Evolutionary conservation across 2,113 vertebrate genomes (phyloP).

Genomic region (Elaphurus davidianus): DNA sequence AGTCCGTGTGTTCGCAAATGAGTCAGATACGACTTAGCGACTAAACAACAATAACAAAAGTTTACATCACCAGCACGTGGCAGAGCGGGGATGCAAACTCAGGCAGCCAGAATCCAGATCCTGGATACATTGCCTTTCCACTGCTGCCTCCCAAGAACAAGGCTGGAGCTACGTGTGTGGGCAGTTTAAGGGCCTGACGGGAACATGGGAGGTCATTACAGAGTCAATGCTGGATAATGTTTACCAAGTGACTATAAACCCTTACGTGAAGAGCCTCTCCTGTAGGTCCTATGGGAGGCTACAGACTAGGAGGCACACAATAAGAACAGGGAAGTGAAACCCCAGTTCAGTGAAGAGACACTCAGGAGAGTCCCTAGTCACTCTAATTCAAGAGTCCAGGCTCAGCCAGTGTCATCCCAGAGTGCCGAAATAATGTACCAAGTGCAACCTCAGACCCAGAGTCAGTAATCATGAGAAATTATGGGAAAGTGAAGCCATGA

Average conservation of each 20-base stretch:
- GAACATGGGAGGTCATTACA: neutral
- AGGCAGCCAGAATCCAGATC: neutral
- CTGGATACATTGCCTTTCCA: fast-evolving
- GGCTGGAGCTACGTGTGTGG: neutral
- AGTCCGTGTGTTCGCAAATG: neutral
- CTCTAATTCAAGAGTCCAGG: neutral
- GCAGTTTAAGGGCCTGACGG: neutral
- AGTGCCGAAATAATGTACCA: neutral
- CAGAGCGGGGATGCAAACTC: neutral
- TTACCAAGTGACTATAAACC: neutral
- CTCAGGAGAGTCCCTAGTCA: neutral
- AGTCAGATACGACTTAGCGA: neutral
- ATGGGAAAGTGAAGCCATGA: neutral
- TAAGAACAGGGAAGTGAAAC: neutral
- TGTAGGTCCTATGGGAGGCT: neutral
- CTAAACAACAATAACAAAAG: neutral
- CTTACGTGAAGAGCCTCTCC: neutral
- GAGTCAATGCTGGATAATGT: neutral
- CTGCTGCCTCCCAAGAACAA: neutral
- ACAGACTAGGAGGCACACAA: fast-evolving
- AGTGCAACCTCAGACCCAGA: neutral
- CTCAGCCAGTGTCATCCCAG: neutral
- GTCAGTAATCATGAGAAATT: neutral
- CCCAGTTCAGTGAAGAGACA: neutral
- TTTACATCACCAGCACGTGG: neutral